A percentile compares a stretch with the other conserved stretches of the same genome.
phyloP scores from a whole-genome alignment of 2,888 invertebrate genomes.

The Drosophila sordidapex region DNA sequence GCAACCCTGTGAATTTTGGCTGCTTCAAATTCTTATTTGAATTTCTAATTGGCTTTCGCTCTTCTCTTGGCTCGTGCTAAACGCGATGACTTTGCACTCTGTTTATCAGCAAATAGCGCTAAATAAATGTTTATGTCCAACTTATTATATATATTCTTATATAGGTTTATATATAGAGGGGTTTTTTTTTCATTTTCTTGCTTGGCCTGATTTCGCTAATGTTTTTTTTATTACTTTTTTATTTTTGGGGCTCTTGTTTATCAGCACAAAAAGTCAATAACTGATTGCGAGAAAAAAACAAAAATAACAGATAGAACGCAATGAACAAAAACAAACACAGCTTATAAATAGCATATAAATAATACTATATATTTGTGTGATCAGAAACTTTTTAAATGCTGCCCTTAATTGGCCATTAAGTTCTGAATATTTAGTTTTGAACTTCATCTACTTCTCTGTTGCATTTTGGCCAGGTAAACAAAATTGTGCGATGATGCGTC shows the following conservation, averaged over 20 bases:
- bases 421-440: no score
- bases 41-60: slow-evolving; percentile 46
- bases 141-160: slow-evolving; percentile 2
- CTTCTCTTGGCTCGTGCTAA: slow-evolving; percentile 13
- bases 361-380: slow-evolving; percentile 32
- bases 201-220: slow-evolving; percentile 32
- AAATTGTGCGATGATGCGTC: slow-evolving; percentile 30
- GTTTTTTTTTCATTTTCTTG: background rate
- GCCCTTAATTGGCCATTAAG: background rate
- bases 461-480: slow-evolving; percentile 31
- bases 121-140: slow-evolving; percentile 39
- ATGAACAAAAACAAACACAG: slow-evolving; percentile 37
- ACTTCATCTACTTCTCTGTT: background rate
- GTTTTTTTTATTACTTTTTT: background rate
- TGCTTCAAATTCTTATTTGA: slow-evolving; percentile 6
- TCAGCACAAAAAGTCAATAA: slow-evolving; percentile 73
- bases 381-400: slow-evolving; percentile 22
- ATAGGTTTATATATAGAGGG: background rate
- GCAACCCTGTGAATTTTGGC: slow-evolving; percentile 17
- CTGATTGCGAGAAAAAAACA: slow-evolving; percentile 55
- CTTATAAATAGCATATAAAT: slow-evolving; percentile 55
- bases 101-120: slow-evolving; percentile 50
- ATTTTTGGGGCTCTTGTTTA: slow-evolving; percentile 35
- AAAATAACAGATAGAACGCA: background rate
- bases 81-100: slow-evolving; percentile 55